Conservation (phyloP, 1,140 invertebrate genomes). For the Orchestia grillus region DNA sequence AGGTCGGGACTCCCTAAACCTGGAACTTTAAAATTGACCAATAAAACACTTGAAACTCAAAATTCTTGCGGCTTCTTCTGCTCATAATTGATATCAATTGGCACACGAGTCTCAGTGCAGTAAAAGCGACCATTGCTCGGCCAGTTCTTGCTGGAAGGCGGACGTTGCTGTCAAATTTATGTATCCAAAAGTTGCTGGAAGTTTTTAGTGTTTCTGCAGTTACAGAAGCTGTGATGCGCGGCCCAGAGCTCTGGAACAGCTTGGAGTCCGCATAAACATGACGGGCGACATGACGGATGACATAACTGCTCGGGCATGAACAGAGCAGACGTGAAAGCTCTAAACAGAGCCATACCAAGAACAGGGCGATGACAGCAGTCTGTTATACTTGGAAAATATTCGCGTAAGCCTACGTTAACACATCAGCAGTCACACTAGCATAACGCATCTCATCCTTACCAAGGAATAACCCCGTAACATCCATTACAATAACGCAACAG, state of each 20-base stretch:
- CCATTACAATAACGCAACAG: too few species aligned
- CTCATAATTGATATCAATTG: conserved; percentile 41
- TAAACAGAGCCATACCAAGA: too few species aligned
- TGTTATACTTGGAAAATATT: too few species aligned
- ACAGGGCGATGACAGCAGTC: too few species aligned
- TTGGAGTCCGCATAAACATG: neutral
- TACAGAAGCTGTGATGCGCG: neutral
- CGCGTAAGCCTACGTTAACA: too few species aligned
- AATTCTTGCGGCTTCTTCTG: conserved; percentile 33
- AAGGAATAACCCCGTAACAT: too few species aligned
- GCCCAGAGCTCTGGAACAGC: neutral
- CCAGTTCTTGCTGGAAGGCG: conserved; percentile 17
- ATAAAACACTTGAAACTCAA: conserved; percentile 36
- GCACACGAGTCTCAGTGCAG: neutral
- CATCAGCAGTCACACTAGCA: too few species aligned
- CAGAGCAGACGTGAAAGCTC: neutral
- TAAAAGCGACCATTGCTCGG: neutral
- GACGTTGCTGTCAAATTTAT: neutral
- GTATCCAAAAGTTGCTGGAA: neutral
- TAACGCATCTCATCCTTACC: too few species aligned
- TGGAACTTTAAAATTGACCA: conserved; percentile 2
- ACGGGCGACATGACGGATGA: neutral
- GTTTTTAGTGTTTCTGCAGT: conserved; percentile 33
- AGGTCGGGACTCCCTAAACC: neutral
- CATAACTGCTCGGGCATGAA: neutral